Evolutionary conservation across 1,140 invertebrate genomes (phyloP).

Genomic region (Meloidogyne exigua): DNA sequence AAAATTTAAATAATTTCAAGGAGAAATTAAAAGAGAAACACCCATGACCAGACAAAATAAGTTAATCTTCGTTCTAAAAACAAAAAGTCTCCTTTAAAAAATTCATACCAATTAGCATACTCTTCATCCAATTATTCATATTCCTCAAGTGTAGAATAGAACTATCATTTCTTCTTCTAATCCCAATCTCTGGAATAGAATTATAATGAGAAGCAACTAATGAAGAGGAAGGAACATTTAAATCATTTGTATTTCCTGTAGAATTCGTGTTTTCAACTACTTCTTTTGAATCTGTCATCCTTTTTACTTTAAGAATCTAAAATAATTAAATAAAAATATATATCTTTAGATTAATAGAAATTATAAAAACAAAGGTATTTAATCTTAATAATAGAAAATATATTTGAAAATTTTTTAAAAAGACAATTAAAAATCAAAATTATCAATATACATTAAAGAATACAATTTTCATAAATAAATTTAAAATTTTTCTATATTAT

Average conservation of each 20-base stretch:
- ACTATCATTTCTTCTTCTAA: conserved; percentile 77
- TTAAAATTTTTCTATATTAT: not conserved
- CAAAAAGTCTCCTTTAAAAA: too few relatives aligned
- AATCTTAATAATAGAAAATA: too few relatives aligned
- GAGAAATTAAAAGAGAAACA: too few relatives aligned
- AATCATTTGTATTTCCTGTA: not conserved
- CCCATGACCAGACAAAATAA: too few relatives aligned
- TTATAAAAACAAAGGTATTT: conserved; percentile 20
- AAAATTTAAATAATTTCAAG: conserved; percentile 30
- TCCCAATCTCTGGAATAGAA: conserved; percentile 73
- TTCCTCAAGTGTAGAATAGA: conserved; percentile 88
- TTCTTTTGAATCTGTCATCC: not conserved
- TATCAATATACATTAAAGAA: too few relatives aligned
- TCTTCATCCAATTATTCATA: conserved; percentile 99
- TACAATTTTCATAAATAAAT: too few relatives aligned
- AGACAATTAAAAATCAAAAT: too few relatives aligned
- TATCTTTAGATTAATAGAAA: not conserved
- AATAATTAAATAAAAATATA: too few relatives aligned
- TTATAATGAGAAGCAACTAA: conserved; percentile 67
- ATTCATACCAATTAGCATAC: conserved; percentile 77
- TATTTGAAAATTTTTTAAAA: too few relatives aligned
- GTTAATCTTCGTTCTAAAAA: too few relatives aligned
- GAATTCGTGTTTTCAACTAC: not conserved
- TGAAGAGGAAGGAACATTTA: conserved; percentile 1
- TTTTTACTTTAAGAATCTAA: not conserved